These are phyloP conservation scores for Phortica magna DNA, from an alignment of 2,888 invertebrate species.

Conservation along the genomic window DNA sequence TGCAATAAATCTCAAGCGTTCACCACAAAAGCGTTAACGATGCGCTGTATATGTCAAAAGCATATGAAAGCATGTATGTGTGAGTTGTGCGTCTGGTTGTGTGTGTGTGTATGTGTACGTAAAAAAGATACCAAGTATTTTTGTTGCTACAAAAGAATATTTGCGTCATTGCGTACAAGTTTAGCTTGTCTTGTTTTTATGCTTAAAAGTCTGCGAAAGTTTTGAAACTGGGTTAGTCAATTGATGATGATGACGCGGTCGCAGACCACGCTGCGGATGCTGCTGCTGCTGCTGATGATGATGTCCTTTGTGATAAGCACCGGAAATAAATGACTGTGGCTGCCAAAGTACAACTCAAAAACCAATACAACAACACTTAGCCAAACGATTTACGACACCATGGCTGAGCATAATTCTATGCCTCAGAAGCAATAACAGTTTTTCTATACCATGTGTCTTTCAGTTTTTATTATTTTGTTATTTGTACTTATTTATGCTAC, in stretches of 20 bases:
- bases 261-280: neutral
- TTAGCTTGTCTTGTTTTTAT: slow-evolving; percentile 52
- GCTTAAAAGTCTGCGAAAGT: neutral
- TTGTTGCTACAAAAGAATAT: neutral
- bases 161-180: slow-evolving; percentile 51
- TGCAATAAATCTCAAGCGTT: slow-evolving; percentile 62
- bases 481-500: slow-evolving; percentile 21
- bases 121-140: too few species aligned
- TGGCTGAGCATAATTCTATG: slow-evolving; percentile 65
- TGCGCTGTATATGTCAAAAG: slow-evolving; percentile 44
- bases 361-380: slow-evolving; percentile 56
- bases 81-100: slow-evolving; percentile 53
- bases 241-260: neutral
- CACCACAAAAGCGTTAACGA: slow-evolving; percentile 30
- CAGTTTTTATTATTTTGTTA: neutral
- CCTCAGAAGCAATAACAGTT: neutral
- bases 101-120: neutral
- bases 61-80: slow-evolving; percentile 40
- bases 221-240: slow-evolving; percentile 51
- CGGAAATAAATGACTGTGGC: slow-evolving; percentile 20
- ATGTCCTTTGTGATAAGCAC: slow-evolving; percentile 43
- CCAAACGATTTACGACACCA: slow-evolving; percentile 67
- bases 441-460: neutral
- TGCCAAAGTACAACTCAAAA: slow-evolving; percentile 37
- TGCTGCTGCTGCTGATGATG: slow-evolving; percentile 50